Conservation (phyloP, 1,140 invertebrate genomes). For the Pararge aegeria region DNA sequence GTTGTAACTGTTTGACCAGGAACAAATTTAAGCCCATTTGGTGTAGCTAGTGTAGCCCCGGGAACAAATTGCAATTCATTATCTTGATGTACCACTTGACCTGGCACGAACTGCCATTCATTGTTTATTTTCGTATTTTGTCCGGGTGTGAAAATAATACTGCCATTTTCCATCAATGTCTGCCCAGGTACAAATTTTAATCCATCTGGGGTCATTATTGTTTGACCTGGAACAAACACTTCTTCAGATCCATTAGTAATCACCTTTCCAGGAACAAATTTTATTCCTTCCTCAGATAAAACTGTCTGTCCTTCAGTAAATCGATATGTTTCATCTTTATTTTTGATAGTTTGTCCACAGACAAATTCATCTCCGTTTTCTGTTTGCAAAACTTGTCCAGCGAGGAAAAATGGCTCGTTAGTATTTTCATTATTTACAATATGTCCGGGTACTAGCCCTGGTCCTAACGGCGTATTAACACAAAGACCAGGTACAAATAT, state of each 20-base stretch:
- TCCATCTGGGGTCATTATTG: constrained; percentile 82
- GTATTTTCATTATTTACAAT: constrained; percentile 81
- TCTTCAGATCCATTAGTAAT: constrained; percentile 72
- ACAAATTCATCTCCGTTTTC: constrained; percentile 83
- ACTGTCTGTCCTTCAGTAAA: constrained; percentile 85
- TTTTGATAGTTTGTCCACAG: constrained; percentile 84
- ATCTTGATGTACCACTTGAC: constrained; percentile 79
- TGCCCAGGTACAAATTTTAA: constrained; percentile 83
- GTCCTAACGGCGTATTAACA: constrained; percentile 83
- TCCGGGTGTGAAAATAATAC: constrained; percentile 84
- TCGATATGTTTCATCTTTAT: constrained; percentile 80
- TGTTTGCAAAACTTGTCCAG: constrained; percentile 84
- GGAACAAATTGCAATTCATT: constrained; percentile 81
- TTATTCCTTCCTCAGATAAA: constrained; percentile 82
- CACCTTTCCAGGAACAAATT: constrained; percentile 85
- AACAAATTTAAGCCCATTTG: constrained; percentile 83
- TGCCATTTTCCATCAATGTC: constrained; percentile 79
- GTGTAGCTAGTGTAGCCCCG: constrained; percentile 83
- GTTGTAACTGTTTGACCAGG: constrained; percentile 82
- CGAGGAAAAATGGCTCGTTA: constrained; percentile 83
- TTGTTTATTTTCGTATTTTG: constrained; percentile 81
- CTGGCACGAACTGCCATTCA: constrained; percentile 83
- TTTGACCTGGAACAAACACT: constrained; percentile 85
- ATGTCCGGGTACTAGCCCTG: constrained; percentile 85
- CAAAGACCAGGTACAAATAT: constrained; percentile 88